Conservation (phyloP, 1,140 invertebrate species). For the Bactericera cockerelli region DNA sequence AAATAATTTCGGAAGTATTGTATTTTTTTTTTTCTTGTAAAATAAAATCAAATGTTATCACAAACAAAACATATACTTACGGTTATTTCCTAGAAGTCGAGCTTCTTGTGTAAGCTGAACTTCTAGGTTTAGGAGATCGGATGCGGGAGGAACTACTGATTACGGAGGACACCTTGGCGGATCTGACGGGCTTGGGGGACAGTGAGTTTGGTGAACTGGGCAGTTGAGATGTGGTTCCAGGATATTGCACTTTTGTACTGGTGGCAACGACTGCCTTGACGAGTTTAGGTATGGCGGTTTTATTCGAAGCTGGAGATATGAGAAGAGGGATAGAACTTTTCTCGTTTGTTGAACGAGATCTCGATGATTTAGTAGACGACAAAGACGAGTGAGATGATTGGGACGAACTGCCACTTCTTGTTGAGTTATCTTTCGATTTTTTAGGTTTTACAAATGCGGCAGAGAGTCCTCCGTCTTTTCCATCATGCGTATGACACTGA, state of each 20-base stretch:
- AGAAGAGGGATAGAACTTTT: too few species aligned
- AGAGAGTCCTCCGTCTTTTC: slow-evolving; percentile 30
- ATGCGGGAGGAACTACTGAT: not conserved
- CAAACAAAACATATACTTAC: slow-evolving; percentile 3
- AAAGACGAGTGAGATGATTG: not conserved
- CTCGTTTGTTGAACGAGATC: too few species aligned
- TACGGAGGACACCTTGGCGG: not conserved
- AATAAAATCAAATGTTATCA: too few species aligned
- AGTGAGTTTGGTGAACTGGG: too few species aligned
- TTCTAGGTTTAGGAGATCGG: not conserved
- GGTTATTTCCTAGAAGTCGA: not conserved
- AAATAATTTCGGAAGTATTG: too few species aligned
- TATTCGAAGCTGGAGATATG: not conserved
- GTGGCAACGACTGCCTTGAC: too few species aligned
- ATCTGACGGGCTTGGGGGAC: too few species aligned
- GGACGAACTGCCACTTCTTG: not conserved
- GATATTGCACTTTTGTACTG: too few species aligned
- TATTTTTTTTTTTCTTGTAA: too few species aligned
- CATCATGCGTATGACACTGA: slow-evolving; percentile 38
- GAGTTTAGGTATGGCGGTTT: not conserved
- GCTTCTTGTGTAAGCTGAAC: not conserved
- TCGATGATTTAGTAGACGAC: not conserved
- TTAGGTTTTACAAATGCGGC: slow-evolving; percentile 28
- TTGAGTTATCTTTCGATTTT: not conserved
- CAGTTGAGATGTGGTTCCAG: too few species aligned